phyloP scores from a whole-genome alignment of 2,113 vertebrate species.

The Paedocypris sp. region DNA sequence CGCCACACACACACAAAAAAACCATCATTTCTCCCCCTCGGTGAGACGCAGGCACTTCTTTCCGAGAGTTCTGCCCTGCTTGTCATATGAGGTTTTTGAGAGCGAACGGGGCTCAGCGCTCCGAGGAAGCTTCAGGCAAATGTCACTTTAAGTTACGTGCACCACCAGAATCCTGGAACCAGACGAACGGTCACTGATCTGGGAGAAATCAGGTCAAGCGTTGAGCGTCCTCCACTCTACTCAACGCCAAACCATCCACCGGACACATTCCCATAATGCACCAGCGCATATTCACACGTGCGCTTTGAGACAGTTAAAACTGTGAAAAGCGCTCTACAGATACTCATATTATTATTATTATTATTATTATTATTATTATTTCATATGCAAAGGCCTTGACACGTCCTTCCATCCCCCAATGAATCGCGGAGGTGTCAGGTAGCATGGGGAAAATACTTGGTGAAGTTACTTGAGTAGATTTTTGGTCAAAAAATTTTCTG shows the following conservation, averaged over 20 bases:
- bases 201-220: constrained; percentile 89
- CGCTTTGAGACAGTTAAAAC: too few relatives aligned
- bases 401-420: too few relatives aligned
- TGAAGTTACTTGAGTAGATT: too few relatives aligned
- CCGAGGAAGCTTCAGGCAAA: constrained; percentile 83
- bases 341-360: too few relatives aligned
- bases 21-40: constrained; percentile 26
- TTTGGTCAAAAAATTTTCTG: too few relatives aligned
- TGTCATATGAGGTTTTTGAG: constrained; percentile 86
- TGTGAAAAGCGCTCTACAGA: too few relatives aligned
- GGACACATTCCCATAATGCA: constrained; percentile 48
- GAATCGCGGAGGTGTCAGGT: too few relatives aligned
- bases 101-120: constrained; percentile 73
- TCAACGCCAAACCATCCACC: constrained; percentile 44
- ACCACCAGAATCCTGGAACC: constrained; percentile 72
- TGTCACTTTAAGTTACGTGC: constrained; percentile 93
- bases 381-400: too few relatives aligned
- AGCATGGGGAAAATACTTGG: too few relatives aligned
- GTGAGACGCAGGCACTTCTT: constrained; percentile 34
- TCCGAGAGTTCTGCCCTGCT: constrained; percentile 39
- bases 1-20: constrained; percentile 10
- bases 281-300: too few relatives aligned
- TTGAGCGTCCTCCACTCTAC: constrained; percentile 41
- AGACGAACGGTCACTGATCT: constrained; percentile 87
- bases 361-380: too few relatives aligned